Base-by-base conservation (phyloP, 1,140 invertebrate genomes). In the Apis mellifera region DNA sequence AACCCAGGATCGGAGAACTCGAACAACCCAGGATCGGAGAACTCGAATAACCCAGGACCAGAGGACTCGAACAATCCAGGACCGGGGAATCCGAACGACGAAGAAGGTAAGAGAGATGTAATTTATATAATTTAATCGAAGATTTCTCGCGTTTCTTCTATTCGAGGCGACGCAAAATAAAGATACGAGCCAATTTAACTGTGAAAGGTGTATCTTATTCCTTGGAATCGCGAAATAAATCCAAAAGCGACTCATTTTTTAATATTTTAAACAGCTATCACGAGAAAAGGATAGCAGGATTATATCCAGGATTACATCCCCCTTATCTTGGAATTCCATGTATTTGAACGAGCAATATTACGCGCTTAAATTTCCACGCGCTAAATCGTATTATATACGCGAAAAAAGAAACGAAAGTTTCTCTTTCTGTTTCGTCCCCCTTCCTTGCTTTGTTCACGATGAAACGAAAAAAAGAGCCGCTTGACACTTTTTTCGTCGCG, bases 261-360 rank as follows among this genome's bases (percentile, higher is more conserved):
- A 32, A 32, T 3, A 3, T 32, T 32, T 71, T 82, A 87, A 87
- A 86, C 72, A 86, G 82, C 81, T 80, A 86, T 87, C 69, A 86
- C 42, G 70, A 68, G 32, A 42, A 42, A 42, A 42, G 4, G 32
- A 42, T 42, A 3, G 0, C 32, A 2, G 4, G 32, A 42, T 42
- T 42, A 7, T 42, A 42, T 42, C 5, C 32, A 42, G 5, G 4
- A 32, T 32, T 32, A 42, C 32, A 5, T 0, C 15, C 15, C 17
- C 15, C 17, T 76, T 64, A 74, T 64, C n/a, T 52, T 15, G 9
- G 32, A 76, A 74, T 83, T 86, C 72, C 54, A 17, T 64, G 54
- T 52, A 76, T 83, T 86, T 87, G 5, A 87, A 87, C 79, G 83
- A 78, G 17, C 68, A 83, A 83, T 86, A 70, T 65, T 80, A 48